These are phyloP conservation scores for Branchinecta lynchi DNA, from an alignment of 1,140 invertebrate species.

Conservation along the genomic window DNA sequence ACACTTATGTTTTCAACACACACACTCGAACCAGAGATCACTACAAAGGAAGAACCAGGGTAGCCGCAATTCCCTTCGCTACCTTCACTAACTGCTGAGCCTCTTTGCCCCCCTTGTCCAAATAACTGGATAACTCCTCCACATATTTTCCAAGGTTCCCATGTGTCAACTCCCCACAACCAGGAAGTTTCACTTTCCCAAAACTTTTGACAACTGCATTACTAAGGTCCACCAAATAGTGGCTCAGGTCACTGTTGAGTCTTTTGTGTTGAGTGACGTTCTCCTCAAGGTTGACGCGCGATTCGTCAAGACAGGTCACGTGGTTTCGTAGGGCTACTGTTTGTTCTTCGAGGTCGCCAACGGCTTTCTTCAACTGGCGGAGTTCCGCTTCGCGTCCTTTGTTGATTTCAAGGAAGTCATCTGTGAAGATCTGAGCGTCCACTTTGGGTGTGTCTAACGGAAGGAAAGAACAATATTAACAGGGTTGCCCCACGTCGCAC, in stretches of 20 bases:
- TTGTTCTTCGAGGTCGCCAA: slow-evolving; percentile 1
- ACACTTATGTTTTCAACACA: no score
- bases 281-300: not conserved
- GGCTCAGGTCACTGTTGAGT: not conserved
- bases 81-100: not conserved
- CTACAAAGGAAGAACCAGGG: not conserved
- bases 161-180: not conserved
- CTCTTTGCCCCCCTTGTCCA: not conserved
- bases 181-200: not conserved
- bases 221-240: not conserved
- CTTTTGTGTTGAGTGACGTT: not conserved
- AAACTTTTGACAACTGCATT: not conserved
- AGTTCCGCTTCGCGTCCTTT: slow-evolving; percentile 2
- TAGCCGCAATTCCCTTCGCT: not conserved
- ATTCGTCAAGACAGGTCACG: not conserved
- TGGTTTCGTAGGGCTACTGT: not conserved
- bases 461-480: not conserved
- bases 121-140: not conserved
- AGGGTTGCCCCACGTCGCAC: no score
- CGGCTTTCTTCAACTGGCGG: not conserved
- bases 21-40: not conserved
- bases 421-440: not conserved
- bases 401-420: not conserved
- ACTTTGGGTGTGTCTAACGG: not conserved
- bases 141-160: not conserved